Evolutionary conservation across 2,113 vertebrate genomes (phyloP).

Genomic region (Rhea americana): DNA sequence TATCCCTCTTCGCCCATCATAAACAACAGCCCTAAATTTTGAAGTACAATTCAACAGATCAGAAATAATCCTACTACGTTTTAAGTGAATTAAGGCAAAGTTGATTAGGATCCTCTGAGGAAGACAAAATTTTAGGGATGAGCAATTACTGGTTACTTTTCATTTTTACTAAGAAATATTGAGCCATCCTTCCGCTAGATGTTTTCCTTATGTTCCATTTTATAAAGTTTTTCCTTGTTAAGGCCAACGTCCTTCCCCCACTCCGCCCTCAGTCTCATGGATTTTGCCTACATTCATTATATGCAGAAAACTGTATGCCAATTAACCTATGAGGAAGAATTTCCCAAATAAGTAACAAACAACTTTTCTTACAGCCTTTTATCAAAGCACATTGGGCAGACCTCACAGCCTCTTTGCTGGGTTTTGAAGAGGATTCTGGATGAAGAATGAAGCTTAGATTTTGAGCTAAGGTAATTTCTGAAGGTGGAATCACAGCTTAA

Average conservation of each 20-base stretch:
- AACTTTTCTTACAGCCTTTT: slow-evolving; percentile 61
- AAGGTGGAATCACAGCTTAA: slow-evolving; percentile 79
- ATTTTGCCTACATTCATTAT: slow-evolving; percentile 42
- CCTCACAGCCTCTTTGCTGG: slow-evolving; percentile 63
- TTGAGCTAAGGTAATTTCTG: slow-evolving; percentile 79
- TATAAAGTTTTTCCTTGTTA: not conserved
- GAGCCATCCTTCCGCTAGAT: not conserved
- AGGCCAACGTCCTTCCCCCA: not conserved
- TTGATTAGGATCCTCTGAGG: not conserved
- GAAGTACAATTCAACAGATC: not conserved
- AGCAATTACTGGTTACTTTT: not conserved
- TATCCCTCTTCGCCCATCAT: not conserved
- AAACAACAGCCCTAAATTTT: not conserved
- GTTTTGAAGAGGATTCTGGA: slow-evolving; percentile 78
- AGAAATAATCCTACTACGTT: not conserved
- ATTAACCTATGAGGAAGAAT: slow-evolving; percentile 8
- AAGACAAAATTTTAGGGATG: not conserved
- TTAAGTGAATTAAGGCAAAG: not conserved
- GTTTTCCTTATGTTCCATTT: not conserved
- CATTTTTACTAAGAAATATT: not conserved
- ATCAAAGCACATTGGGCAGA: slow-evolving; percentile 64
- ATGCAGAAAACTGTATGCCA: not conserved
- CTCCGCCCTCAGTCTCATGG: not conserved
- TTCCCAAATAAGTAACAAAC: slow-evolving; percentile 21
- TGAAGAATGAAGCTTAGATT: slow-evolving; percentile 75